Percentiles rank a stretch among this genome's conserved stretches.
Conservation (phyloP, 37 sponge, comb jelly and placozoan genomes). For the Tethya wilhelma region DNA sequence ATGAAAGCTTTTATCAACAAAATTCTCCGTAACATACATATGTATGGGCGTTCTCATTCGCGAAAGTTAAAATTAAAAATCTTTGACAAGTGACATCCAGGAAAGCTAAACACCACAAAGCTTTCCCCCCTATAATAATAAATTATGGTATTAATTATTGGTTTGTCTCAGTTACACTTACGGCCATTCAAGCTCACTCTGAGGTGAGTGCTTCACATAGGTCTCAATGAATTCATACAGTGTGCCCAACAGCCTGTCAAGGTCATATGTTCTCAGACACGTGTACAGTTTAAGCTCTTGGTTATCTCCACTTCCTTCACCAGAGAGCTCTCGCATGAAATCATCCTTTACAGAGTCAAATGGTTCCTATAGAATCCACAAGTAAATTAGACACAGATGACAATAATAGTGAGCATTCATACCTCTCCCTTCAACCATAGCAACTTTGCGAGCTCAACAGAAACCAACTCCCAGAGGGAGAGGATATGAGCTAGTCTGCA, state of each 20-base stretch:
- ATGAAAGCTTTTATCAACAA: too few species aligned
- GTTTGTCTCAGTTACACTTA: too few species aligned
- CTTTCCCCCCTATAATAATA: too few species aligned
- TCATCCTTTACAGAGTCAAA: conserved; percentile 50
- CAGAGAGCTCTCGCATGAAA: conserved; percentile 4
- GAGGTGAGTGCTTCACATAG: conserved; percentile 16
- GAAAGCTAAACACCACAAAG: too few species aligned
- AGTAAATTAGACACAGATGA: background rate
- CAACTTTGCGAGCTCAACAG: conserved; percentile 46
- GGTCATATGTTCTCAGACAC: conserved; percentile 28
- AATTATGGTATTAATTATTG: too few species aligned
- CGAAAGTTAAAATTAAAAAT: too few species aligned
- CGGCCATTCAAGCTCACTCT: conserved; percentile 26
- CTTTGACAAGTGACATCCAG: too few species aligned
- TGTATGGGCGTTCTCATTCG: too few species aligned
- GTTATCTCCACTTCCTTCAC: background rate
- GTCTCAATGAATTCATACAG: conserved; percentile 65
- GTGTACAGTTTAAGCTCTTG: conserved; percentile 10
- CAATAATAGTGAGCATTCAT: background rate
- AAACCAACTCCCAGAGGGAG: conserved; percentile 71
- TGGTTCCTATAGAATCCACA: conserved; percentile 43
- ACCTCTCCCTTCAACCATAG: conserved; percentile 46
- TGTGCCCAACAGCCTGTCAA: conserved; percentile 37
- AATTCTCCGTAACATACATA: too few species aligned
- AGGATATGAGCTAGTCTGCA: conserved; percentile 55